A percentile compares a stretch with the other conserved stretches of the same genome.
These are phyloP conservation scores for Dinoponera quadriceps DNA, from an alignment of 1,140 invertebrate species.

Conservation along the genomic window DNA sequence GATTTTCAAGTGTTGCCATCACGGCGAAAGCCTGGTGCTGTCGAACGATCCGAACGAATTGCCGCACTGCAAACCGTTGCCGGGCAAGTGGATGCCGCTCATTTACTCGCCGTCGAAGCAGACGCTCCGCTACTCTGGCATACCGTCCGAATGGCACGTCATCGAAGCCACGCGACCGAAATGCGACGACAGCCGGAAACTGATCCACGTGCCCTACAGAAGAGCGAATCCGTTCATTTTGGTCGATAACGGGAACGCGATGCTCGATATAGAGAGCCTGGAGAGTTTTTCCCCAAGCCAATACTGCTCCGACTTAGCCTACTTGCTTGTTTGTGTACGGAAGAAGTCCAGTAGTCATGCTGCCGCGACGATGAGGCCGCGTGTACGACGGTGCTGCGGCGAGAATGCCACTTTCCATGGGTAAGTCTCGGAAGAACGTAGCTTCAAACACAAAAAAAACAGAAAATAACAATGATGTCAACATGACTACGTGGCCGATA, in stretches of 20 bases:
- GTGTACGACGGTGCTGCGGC: conserved; percentile 86
- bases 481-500: no score
- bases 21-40: conserved; percentile 79
- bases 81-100: conserved; percentile 82
- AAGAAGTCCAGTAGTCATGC: conserved; percentile 77
- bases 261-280: conserved; percentile 80
- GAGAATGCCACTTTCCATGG: conserved; percentile 86
- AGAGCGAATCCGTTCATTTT: conserved; percentile 81
- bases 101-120: conserved; percentile 85
- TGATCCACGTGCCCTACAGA: conserved; percentile 79
- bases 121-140: conserved; percentile 73
- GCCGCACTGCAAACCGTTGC: conserved; percentile 69
- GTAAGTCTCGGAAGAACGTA: conserved; percentile 81
- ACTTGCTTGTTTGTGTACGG: conserved; percentile 87
- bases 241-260: conserved; percentile 87
- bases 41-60: conserved; percentile 43
- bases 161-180: conserved; percentile 76
- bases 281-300: conserved; percentile 81
- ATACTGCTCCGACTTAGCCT: conserved; percentile 88
- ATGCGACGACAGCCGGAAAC: conserved; percentile 80
- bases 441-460: no score
- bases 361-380: conserved; percentile 84
- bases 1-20: conserved; percentile 86
- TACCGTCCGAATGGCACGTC: conserved; percentile 85
- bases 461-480: no score